Evolutionary conservation across 2,888 invertebrate species (phyloP).

Genomic region (Plebejus argus): DNA sequence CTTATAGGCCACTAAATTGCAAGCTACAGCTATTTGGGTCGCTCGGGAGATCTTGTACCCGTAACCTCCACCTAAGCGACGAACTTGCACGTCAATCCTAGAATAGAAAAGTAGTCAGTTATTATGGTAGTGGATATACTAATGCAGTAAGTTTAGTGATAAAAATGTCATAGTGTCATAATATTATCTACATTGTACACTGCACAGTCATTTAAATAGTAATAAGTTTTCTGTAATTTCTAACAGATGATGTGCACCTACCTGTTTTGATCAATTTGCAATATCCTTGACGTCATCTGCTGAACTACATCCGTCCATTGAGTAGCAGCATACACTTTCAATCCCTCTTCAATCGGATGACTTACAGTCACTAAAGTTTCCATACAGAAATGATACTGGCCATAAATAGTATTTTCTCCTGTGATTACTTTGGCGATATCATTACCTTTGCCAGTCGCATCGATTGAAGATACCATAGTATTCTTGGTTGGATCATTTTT

Average conservation of each 20-base stretch:
- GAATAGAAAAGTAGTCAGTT: background rate
- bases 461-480: conserved; percentile 41
- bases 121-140: too few relatives aligned
- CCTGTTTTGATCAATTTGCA: conserved; percentile 78
- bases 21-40: conserved; percentile 77
- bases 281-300: conserved; percentile 66
- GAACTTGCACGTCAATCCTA: conserved; percentile 60
- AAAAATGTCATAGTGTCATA: too few relatives aligned
- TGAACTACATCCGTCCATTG: conserved; percentile 80
- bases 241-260: conserved; percentile 47
- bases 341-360: conserved; percentile 83
- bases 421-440: conserved; percentile 53
- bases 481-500: conserved; percentile 48
- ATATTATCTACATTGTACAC: too few relatives aligned
- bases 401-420: conserved; percentile 55
- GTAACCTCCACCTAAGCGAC: conserved; percentile 88
- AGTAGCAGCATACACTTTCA: conserved; percentile 79
- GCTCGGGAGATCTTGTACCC: conserved; percentile 85
- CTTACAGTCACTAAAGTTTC: conserved; percentile 82
- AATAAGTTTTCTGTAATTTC: too few relatives aligned
- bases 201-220: too few relatives aligned
- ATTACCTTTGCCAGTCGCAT: conserved; percentile 47
- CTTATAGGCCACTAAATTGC: conserved; percentile 82
- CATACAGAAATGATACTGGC: conserved; percentile 85
- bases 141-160: too few relatives aligned